Evolutionary conservation across 2,888 invertebrate genomes (phyloP), one percentile per base, ranked within the genome.

Genomic region (Rutpela maculata): DNA sequence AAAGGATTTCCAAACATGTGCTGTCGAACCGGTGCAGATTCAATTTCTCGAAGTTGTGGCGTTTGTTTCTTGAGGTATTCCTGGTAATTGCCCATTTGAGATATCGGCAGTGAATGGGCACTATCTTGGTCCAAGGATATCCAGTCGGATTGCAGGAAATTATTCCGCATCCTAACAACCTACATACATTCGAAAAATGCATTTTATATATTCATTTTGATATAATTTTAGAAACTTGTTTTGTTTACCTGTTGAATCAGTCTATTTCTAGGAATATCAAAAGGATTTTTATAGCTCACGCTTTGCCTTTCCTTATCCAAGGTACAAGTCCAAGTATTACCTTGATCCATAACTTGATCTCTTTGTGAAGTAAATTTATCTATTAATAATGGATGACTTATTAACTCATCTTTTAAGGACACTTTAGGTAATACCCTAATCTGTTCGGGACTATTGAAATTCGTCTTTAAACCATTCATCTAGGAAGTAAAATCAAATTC

Each of bases 1-100:
- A 99, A 99, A 0, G 99, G 99, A 91, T 99, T 99, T 74, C 99
- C 99, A 89, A 99, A 99, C 96, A 99, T 99, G 88, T 99, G 99
- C 85, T 98, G 97, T 15, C 99, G 91, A 62, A 98, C 97, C 5
- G 99, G 98, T 38, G 96, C 95, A 55, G 97, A 96, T 90, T 99
- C 99, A 66, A 99, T 95, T 91, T 99, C 98, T 17, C 99, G 91
- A 75, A 99, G 91, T 71, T 97, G 97, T 63, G 97, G 96, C 73
- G 97, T 96, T 93, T 97, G 95, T 74, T 97, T 94, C 91, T 98
- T 99, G 78, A 99, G 91, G 89, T 99, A 99, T 90, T 99, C 99
- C 90, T 99, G 99, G 90, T 99, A 99, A 91, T 99, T 99, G 85
- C 99, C 99, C 99, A 99, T 99, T 90, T 98, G 98, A 19, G 97